A percentile compares a stretch with the other conserved stretches of the same genome.
These are phyloP conservation scores for Epinephelus awoara DNA, from an alignment of 2,797 vertebrate genomes.

Conservation along the genomic window DNA sequence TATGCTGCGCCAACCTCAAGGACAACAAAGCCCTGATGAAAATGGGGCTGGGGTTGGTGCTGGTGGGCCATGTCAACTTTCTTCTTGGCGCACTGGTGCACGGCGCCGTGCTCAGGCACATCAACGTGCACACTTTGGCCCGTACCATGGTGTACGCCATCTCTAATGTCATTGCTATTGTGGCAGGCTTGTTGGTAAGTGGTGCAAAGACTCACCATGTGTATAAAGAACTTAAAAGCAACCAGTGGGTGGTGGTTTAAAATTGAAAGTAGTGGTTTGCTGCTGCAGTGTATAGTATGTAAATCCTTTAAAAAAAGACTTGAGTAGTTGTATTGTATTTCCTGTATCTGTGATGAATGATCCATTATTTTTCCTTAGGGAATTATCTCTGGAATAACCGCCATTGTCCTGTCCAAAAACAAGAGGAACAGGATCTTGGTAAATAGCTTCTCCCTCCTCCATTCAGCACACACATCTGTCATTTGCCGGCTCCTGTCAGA, in stretches of 20 bases:
- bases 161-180: constrained; percentile 87
- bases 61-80: constrained; percentile 93
- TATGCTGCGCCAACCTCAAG: constrained; percentile 87
- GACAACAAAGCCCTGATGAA: constrained; percentile 93
- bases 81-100: constrained; percentile 89
- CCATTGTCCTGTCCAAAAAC: constrained; percentile 91
- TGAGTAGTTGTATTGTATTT: neutral
- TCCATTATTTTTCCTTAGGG: constrained; percentile 70
- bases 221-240: neutral
- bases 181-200: constrained; percentile 90
- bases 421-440: constrained; percentile 86
- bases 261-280: neutral
- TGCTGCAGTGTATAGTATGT: neutral
- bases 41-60: constrained; percentile 91
- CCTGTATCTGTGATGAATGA: neutral
- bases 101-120: constrained; percentile 89
- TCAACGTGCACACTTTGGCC: constrained; percentile 69
- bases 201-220: neutral
- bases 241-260: neutral
- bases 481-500: constrained; percentile 50
- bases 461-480: constrained; percentile 2
- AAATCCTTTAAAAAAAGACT: neutral
- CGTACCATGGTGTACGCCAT: constrained; percentile 86
- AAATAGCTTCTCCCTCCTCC: constrained; percentile 59
- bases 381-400: constrained; percentile 84